Base-by-base conservation (phyloP, 2,888 invertebrate species). In the Drosophila leonis region DNA sequence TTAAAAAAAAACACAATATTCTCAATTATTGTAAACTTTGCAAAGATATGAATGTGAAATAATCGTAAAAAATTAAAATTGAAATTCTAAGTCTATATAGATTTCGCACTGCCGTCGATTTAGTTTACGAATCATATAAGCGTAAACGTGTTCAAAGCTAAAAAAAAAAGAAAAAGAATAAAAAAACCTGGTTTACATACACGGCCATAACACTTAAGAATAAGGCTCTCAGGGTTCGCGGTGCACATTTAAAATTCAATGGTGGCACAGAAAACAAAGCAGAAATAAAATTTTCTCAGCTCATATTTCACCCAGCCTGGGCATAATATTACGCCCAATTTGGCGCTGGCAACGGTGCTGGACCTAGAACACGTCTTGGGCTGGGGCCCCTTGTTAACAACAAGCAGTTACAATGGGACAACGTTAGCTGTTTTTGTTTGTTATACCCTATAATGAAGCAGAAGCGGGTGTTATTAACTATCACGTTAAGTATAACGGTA, bases 241-340 rank as follows among this genome's bases (percentile, higher is more conserved):
- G 61, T 42, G 65, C 39, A 60, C 76, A 70, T 74, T 77, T 77
- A 67, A 71, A 72, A 82, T 85, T 71, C 78, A 82, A 80, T 79
- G 65, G 68, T 65, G 52, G 61, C 72, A 65, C 62, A 81, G 66
- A 66, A 66, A 67, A 70, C 84, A 87, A 86, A 77, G 78, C 74
- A 46, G 74, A 78, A 89, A 89, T 84, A 89, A 83, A 83, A 83
- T 86, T 83, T 89, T 84, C 84, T 84, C 84, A 84, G 89, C 89
- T 84, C 87, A 89, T 84, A 84, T 89, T 87, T 84, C 84, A 89
- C 89, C 87, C 73, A 73, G 80, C 54, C 72, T 75, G 72, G 72
- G 89, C 83, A 84, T 83, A 84, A 84, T 80, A 84, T 84, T 84
- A 84, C 83, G 81, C 83, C 84, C 89, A 84, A 84, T 84, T 84